Base-by-base conservation (phyloP, 2,888 invertebrate species). In the Abrostola triplasia region DNA sequence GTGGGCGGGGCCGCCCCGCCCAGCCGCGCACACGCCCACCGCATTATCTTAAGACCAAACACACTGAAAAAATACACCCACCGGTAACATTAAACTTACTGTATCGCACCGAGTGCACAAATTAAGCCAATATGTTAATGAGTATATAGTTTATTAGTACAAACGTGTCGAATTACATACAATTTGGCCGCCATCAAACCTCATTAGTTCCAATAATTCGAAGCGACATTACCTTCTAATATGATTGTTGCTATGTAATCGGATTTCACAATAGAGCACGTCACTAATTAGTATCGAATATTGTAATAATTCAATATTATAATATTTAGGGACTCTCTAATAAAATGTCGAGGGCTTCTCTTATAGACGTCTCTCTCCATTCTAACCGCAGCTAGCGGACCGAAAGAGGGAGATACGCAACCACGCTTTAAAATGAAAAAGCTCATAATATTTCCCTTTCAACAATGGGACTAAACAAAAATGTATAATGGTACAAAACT, bases 381-480 rank as follows among this genome's bases (percentile, higher is more conserved):
- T 72, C 57, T 75, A 79, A 86, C 87, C 85, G 72, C 87, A 88
- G 76, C 73, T 57, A 76, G 65, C 75, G 70, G 71, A 73, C 74
- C 73, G 69, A 80, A 84, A 83, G 87, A 89, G 87, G 83, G 85
- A 90, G 88, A 86, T 84, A 84, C 81, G 82, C 82, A 80, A 84
- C 80, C 79, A 75, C 77, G 84, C 74, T 83, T 84, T 82, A 84
- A 88, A 91, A 90, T 88, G 90, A 92, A 92, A 92, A 93, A 92
- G 90, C 90, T 92, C 86, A 91, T 89, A 90, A 91, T 90, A 91
- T 92, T 93, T 93, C 91, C 90, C 90, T 91, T 89, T 86, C 88
- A 89, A 93, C 91, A 92, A 92, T 91, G 88, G 87, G 87, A 87
- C 90, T 88, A 91, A 93, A 93, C 90, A 92, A 93, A 93, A 94